Conservation (phyloP, 2,113 vertebrate genomes). For the Diadophis punctatus region DNA sequence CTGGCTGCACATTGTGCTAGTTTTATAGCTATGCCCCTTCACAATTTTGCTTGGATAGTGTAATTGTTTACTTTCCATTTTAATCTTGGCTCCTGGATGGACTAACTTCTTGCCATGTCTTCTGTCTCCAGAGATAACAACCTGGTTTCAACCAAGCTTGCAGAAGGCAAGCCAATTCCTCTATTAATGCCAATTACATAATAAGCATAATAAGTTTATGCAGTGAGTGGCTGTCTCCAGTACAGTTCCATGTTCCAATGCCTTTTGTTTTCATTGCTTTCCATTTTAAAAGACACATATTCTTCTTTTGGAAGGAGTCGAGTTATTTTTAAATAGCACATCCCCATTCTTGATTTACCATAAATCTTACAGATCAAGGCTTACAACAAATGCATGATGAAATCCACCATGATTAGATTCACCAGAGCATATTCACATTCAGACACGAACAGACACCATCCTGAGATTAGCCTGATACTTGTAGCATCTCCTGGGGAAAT, state of each 20-base stretch:
- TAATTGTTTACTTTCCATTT: constrained; percentile 56
- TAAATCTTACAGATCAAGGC: constrained; percentile 10
- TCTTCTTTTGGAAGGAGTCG: neutral
- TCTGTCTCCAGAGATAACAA: constrained; percentile 44
- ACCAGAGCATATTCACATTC: neutral
- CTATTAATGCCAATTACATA: constrained; percentile 28
- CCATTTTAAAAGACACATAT: neutral
- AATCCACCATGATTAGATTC: neutral
- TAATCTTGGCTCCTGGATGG: constrained; percentile 55
- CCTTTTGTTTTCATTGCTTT: constrained; percentile 1
- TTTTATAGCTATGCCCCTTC: neutral
- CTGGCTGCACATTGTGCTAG: neutral
- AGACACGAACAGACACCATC: neutral
- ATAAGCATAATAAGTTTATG: constrained; percentile 22
- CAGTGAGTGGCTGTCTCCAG: constrained; percentile 16
- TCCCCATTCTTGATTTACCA: neutral
- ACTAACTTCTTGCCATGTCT: constrained; percentile 38
- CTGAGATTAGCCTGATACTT: neutral
- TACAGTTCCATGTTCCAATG: constrained; percentile 22
- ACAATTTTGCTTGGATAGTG: constrained; percentile 36
- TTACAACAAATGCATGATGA: neutral
- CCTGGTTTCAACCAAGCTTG: constrained; percentile 8
- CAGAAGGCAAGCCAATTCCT: constrained; percentile 29
- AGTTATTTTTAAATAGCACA: neutral
- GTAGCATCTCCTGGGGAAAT: constrained; percentile 21